Conservation (phyloP, 2,888 invertebrate genomes). For the Nyleta sp. region DNA sequence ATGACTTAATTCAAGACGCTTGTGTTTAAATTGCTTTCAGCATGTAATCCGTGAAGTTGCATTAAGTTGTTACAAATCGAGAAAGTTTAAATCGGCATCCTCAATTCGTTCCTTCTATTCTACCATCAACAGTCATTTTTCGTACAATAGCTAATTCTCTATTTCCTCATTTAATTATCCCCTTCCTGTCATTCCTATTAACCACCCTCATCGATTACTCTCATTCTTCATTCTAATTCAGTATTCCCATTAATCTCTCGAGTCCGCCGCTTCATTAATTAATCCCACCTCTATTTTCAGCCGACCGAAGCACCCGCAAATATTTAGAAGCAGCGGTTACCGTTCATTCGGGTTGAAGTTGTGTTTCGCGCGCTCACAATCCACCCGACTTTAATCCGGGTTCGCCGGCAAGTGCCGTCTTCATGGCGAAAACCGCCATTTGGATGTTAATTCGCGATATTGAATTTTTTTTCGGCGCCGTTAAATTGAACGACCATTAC, state of each 20-base stretch:
- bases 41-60: too few species aligned
- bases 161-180: not conserved
- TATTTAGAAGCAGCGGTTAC: not conserved
- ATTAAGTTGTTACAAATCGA: too few species aligned
- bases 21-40: too few species aligned
- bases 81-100: too few species aligned
- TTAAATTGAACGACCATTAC: constrained; percentile 14
- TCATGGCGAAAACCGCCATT: not conserved
- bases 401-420: not conserved
- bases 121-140: too few species aligned
- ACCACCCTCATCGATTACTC: constrained; percentile 3
- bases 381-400: too few species aligned
- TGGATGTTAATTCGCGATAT: constrained; percentile 12
- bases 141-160: not conserved
- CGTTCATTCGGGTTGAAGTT: not conserved
- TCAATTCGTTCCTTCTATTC: too few species aligned
- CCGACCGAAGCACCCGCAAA: not conserved
- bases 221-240: constrained; percentile 10
- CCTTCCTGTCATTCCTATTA: constrained; percentile 2
- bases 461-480: not conserved
- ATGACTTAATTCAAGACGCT: too few species aligned
- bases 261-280: not conserved
- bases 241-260: not conserved
- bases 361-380: not conserved
- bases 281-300: not conserved